Percentiles rank a stretch among this genome's conserved stretches.
These are phyloP conservation scores for Podarcis siculus DNA, from an alignment of 2,797 vertebrate species.

Conservation along the genomic window DNA sequence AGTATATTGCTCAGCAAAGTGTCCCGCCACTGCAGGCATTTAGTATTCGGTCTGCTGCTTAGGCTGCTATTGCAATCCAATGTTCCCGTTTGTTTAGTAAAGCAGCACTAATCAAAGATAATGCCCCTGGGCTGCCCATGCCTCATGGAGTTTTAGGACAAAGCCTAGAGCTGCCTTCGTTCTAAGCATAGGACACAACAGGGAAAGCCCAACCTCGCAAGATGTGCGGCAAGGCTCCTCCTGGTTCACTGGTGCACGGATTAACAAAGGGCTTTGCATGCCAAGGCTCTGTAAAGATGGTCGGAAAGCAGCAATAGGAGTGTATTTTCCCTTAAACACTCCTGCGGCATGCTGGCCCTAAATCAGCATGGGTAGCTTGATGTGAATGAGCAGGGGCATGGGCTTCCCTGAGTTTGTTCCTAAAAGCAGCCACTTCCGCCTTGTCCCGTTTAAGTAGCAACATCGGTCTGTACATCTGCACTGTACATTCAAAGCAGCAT, in stretches of 20 bases:
- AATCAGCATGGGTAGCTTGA: not conserved
- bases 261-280: not conserved
- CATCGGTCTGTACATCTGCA: not conserved
- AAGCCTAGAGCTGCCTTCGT: conserved; percentile 9
- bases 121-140: conserved; percentile 52
- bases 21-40: conserved; percentile 69
- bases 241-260: not conserved
- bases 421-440: not conserved
- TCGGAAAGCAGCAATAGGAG: not conserved
- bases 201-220: not conserved
- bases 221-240: conserved; percentile 5
- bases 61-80: conserved; percentile 60
- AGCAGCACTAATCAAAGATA: conserved; percentile 58
- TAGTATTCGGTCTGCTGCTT: conserved; percentile 65
- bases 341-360: not conserved
- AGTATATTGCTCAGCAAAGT: conserved; percentile 72
- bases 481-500: too few species aligned
- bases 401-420: not conserved
- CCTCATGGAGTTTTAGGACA: conserved; percentile 34
- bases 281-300: accelerated
- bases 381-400: too few species aligned
- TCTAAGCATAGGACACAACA: not conserved
- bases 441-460: not conserved
- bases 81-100: conserved; percentile 51
- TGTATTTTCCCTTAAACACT: not conserved